Conservation (phyloP, 2,888 invertebrate species). For the Phania funesta region DNA sequence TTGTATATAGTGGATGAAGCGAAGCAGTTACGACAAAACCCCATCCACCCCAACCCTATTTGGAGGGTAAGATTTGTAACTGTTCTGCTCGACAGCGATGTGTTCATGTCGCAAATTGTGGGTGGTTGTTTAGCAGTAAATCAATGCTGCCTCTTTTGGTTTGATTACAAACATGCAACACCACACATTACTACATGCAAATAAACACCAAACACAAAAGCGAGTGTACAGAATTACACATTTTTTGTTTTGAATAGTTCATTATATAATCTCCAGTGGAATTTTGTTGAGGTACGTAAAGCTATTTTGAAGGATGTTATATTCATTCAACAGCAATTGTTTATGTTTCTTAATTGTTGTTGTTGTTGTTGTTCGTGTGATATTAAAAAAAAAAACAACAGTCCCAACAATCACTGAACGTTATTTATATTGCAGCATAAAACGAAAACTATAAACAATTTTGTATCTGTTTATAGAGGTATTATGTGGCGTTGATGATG, state of each 20-base stretch:
- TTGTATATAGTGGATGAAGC: neutral
- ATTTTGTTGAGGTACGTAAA: slow-evolving; percentile 12
- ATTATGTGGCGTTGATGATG: slow-evolving; percentile 10
- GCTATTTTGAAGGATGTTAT: slow-evolving; percentile 15
- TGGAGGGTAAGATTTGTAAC: neutral
- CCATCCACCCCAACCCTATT: slow-evolving; percentile 1
- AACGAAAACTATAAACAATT: neutral
- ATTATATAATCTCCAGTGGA: slow-evolving; percentile 58
- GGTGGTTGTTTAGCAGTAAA: slow-evolving; percentile 32
- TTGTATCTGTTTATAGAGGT: neutral
- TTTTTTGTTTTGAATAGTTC: slow-evolving; percentile 3
- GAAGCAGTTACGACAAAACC: neutral
- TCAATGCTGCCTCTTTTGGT: slow-evolving; percentile 41
- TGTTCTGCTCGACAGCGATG: neutral
- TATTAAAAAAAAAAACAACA: too few species aligned
- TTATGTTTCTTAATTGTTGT: neutral
- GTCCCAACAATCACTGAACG: too few species aligned
- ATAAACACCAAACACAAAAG: neutral
- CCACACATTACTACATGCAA: neutral
- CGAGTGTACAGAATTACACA: slow-evolving; percentile 1
- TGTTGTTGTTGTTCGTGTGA: neutral
- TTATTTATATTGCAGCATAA: too few species aligned
- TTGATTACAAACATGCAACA: slow-evolving; percentile 17
- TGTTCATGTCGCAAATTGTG: neutral
- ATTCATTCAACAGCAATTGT: neutral